Evolutionary conservation across 2,113 vertebrate genomes (phyloP).

Genomic region (Craseonycteris thonglongyai): DNA sequence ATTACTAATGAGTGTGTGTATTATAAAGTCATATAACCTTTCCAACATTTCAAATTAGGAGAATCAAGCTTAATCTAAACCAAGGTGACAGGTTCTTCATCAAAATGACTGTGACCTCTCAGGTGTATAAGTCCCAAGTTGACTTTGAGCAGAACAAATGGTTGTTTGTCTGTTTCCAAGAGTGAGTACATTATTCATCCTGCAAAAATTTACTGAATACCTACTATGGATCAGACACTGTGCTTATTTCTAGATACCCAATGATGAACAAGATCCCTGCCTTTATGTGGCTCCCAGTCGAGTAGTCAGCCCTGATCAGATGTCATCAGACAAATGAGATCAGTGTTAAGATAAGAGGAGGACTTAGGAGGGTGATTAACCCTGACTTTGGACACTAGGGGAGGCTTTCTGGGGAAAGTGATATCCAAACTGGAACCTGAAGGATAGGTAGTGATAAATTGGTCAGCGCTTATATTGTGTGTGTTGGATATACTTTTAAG

Average conservation of each 20-base stretch:
- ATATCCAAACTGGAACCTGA: background rate
- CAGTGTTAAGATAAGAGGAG: background rate
- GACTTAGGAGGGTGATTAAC: background rate
- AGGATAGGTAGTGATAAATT: background rate
- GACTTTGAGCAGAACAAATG: slow-evolving; percentile 20
- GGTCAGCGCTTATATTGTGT: background rate
- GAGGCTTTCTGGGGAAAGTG: background rate
- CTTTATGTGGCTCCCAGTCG: background rate
- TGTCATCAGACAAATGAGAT: background rate
- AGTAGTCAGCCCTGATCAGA: background rate
- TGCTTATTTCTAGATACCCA: background rate
- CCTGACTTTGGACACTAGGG: background rate
- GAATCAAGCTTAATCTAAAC: slow-evolving; percentile 12
- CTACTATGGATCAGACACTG: background rate
- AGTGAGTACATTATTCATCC: background rate
- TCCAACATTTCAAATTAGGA: slow-evolving; percentile 1
- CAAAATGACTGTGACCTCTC: background rate
- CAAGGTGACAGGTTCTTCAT: slow-evolving; percentile 30
- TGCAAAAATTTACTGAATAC: background rate
- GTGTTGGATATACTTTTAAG: background rate
- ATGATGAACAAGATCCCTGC: background rate
- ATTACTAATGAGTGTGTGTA: background rate
- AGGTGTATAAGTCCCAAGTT: background rate
- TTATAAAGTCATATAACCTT: slow-evolving; percentile 26
- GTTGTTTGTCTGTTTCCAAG: background rate